Percentiles rank a stretch among this genome's conserved stretches.
These are phyloP conservation scores for Epicampocera succincta DNA, from an alignment of 2,888 invertebrate species.

Conservation along the genomic window DNA sequence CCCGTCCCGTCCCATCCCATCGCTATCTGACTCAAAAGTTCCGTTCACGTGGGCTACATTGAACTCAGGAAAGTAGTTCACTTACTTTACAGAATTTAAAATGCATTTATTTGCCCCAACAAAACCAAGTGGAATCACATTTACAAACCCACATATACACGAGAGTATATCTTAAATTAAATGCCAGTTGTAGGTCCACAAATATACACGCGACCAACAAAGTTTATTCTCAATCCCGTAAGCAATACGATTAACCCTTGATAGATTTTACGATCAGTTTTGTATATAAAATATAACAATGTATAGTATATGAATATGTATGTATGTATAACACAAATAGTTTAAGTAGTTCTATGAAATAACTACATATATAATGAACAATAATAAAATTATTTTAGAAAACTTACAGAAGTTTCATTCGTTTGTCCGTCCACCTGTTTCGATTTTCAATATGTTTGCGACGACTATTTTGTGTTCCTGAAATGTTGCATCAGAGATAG, in stretches of 20 bases:
- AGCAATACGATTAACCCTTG: constrained; percentile 18
- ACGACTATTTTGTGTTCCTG: too few species aligned
- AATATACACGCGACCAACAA: background rate
- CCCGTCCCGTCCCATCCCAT: too few species aligned
- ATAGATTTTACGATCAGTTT: constrained; percentile 24
- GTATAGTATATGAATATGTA: constrained; percentile 11
- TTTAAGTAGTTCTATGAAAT: constrained; percentile 43
- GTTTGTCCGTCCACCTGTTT: too few species aligned
- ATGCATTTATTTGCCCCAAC: constrained; percentile 48
- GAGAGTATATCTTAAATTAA: background rate
- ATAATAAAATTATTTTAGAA: constrained; percentile 36
- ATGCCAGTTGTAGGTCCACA: constrained; percentile 31
- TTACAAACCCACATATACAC: background rate
- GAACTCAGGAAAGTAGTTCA: constrained; percentile 53
- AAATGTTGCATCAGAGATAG: too few species aligned
- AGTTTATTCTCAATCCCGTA: background rate
- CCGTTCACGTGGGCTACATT: constrained; percentile 6
- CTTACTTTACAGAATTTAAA: constrained; percentile 31
- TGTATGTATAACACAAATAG: constrained; percentile 45
- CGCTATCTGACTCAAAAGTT: too few species aligned
- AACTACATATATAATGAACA: constrained; percentile 37
- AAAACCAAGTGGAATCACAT: constrained; percentile 25
- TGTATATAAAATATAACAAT: constrained; percentile 48
- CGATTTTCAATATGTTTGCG: too few species aligned
- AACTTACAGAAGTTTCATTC: background rate